phyloP scores from a whole-genome alignment of 2,113 vertebrate genomes.

The Motacilla tschutschensis region DNA sequence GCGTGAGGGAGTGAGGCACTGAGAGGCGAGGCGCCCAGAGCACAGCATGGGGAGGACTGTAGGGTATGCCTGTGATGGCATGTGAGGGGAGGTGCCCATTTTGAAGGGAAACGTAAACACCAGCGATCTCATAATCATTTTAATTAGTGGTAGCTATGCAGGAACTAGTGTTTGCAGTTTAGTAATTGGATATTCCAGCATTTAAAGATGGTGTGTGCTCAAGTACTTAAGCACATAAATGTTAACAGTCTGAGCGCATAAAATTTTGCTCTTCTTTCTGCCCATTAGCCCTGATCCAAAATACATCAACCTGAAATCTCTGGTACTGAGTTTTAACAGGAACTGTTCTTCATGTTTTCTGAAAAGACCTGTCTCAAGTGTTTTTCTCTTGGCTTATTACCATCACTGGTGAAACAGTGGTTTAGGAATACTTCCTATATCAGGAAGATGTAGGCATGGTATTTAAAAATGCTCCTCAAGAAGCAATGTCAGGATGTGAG shows the following conservation, averaged over 20 bases:
- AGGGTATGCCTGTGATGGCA: fast-evolving
- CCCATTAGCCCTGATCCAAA: not conserved
- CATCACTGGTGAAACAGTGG: not conserved
- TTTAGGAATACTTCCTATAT: not conserved
- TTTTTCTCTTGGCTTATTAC: not conserved
- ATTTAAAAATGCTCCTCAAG: not conserved
- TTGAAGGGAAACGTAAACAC: not conserved
- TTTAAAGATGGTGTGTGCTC: not conserved
- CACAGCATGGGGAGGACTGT: not conserved
- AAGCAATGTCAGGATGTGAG: not conserved
- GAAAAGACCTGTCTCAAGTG: fast-evolving
- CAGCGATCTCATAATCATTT: fast-evolving
- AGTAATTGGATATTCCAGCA: not conserved
- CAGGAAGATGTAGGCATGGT: not conserved
- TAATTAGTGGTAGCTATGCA: not conserved
- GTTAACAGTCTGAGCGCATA: not conserved
- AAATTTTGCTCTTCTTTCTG: not conserved
- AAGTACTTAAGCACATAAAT: not conserved
- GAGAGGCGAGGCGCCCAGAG: too few species aligned
- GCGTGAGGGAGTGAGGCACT: not conserved
- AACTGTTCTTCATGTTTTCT: not conserved
- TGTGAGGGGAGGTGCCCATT: not conserved
- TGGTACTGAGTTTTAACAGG: not conserved
- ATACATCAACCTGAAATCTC: not conserved
- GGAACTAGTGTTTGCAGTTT: not conserved